Conservation (phyloP, 2,888 invertebrate species). For the Orthosia gothica region DNA sequence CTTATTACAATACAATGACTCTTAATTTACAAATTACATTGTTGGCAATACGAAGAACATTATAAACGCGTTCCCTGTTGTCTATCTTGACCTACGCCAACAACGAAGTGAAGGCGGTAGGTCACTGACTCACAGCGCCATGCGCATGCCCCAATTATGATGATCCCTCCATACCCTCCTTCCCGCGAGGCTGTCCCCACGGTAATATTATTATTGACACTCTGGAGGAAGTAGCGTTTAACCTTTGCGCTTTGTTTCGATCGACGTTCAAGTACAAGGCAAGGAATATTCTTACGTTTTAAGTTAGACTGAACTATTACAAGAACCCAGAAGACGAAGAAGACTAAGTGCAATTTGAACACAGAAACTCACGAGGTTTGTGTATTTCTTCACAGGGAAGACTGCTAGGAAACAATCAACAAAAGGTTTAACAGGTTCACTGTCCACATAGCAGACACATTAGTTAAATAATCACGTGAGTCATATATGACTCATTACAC, state of each 20-base stretch:
- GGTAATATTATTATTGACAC: slow-evolving; percentile 16
- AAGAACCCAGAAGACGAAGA: no score
- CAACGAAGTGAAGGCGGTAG: neutral
- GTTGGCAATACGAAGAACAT: neutral
- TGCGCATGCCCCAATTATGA: slow-evolving; percentile 37
- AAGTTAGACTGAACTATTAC: no score
- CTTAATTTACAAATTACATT: neutral
- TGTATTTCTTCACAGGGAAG: no score
- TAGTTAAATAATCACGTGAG: no score
- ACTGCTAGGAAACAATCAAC: no score
- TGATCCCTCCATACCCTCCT: neutral
- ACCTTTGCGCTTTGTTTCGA: slow-evolving; percentile 2
- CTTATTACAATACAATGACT: slow-evolving; percentile 5
- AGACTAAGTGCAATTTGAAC: no score
- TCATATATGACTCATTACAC: no score
- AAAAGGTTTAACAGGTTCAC: no score
- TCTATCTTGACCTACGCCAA: slow-evolving; percentile 43
- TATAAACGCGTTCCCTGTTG: neutral
- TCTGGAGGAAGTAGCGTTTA: slow-evolving; percentile 8
- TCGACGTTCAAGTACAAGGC: neutral
- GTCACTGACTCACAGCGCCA: slow-evolving; percentile 25
- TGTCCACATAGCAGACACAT: no score
- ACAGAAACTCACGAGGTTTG: no score
- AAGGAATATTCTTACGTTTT: no score
- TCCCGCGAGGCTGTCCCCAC: slow-evolving; percentile 6